Evolutionary conservation across 1,140 invertebrate genomes (phyloP), one percentile per base, ranked within the genome.

Genomic region (Planococcus citri): DNA sequence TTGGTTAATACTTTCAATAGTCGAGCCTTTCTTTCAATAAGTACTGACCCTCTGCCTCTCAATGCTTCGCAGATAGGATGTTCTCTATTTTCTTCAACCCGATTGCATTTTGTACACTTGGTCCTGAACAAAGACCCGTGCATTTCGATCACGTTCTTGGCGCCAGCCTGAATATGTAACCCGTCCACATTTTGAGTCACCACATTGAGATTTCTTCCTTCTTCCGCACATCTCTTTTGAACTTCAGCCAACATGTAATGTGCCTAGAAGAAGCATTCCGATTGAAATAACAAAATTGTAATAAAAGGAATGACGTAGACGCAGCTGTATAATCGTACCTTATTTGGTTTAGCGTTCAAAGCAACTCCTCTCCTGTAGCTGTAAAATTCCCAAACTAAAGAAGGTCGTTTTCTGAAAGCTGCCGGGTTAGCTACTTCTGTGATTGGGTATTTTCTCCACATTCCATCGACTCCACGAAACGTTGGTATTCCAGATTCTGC

Each of bases 131-230:
- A 79, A 72, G 88, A 89, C 22, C 87, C 94, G 82, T 97, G 94
- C n/a, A 97, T 82, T 78, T 97, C 93, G 14, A 94, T 81, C 1
- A 96, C 78, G 74, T 90, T 85, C 72, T 85, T 80, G 20, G 89
- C 88, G 1, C 94, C 94, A 20, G 94, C 93, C 77, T 83, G 85
- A 70, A 80, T 80, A 81, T 97, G 94, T 14, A 97, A 79, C 60
- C 88, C 88, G 81, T 97, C 95, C 64, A 97, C 90, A 83, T 97
- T 97, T 79, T 97, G 94, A 0, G 94, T 97, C 37, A 97, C 85
- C 1, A 94, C 80, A 33, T 83, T 85, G 69, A 91, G 83, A 61
- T 77, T 78, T 3, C 72, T 60, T 1, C 84, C 84, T 74, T 86
- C 78, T 24, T 79, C 75, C 72, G 78, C 75, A 10, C 86, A 79